A percentile compares a stretch with the other conserved stretches of the same genome.
phyloP scores from a whole-genome alignment of 2,888 invertebrate species.

The Antheraea yamamai region DNA sequence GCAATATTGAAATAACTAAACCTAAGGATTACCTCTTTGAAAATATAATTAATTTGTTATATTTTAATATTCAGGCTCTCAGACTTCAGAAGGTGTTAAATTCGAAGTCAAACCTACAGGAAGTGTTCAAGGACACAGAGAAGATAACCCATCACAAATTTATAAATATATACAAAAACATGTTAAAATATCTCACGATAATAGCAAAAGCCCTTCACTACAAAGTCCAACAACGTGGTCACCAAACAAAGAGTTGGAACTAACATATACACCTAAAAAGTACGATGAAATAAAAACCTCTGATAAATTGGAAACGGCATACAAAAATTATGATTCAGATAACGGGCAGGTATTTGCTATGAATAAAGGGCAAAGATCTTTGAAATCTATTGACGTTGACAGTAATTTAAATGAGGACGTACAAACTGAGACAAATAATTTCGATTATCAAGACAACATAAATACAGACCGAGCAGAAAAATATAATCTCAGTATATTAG shows the following conservation, averaged over 20 bases:
- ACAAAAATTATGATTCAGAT: constrained; percentile 6
- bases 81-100: constrained; percentile 41
- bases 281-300: not conserved
- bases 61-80: not conserved
- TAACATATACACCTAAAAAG: constrained; percentile 12
- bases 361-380: constrained; percentile 29
- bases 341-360: not conserved
- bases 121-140: constrained; percentile 18
- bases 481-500: not conserved
- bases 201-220: not conserved
- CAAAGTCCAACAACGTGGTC: not conserved
- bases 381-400: constrained; percentile 30
- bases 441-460: not conserved
- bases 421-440: not conserved
- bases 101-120: constrained; percentile 39
- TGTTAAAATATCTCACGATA: constrained; percentile 31
- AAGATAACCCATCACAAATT: constrained; percentile 30
- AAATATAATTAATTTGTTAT: not conserved
- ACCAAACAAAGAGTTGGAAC: not conserved
- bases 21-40: no score
- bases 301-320: not conserved
- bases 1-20: no score
- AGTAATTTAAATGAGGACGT: constrained; percentile 8
- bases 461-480: not conserved
- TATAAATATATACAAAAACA: constrained; percentile 39